Evolutionary conservation across 2,888 invertebrate genomes (phyloP).

Genomic region (Ichneumoninae sp.): DNA sequence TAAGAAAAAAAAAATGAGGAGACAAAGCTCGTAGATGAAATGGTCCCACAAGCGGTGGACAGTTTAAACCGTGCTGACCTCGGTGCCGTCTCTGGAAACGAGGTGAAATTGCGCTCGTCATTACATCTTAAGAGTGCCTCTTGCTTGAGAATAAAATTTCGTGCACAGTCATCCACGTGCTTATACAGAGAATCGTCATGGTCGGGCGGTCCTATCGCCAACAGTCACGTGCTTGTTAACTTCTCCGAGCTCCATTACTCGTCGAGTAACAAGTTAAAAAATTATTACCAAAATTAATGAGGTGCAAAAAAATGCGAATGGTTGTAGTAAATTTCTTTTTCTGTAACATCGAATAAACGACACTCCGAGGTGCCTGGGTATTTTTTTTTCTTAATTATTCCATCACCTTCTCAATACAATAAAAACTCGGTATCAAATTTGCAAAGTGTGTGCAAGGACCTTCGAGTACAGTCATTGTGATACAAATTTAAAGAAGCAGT

Average conservation of each 20-base stretch:
- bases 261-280: not conserved
- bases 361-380: not conserved
- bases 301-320: not conserved
- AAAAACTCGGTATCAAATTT: too few relatives aligned
- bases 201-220: not conserved
- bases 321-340: too few relatives aligned
- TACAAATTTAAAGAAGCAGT: not conserved
- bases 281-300: not conserved
- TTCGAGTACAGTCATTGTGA: too few relatives aligned
- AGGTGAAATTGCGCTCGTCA: conserved; percentile 71
- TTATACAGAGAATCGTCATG: conserved; percentile 10
- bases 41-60: conserved; percentile 9
- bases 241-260: not conserved
- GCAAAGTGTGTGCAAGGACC: too few relatives aligned
- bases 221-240: conserved; percentile 12
- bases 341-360: not conserved
- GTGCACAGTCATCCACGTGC: conserved; percentile 53
- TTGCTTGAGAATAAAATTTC: conserved; percentile 51
- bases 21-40: conserved; percentile 11
- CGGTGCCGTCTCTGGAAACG: conserved; percentile 69
- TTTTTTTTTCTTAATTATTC: too few relatives aligned
- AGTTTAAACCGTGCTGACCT: conserved; percentile 69
- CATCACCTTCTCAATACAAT: too few relatives aligned
- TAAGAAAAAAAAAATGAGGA: not conserved
- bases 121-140: conserved; percentile 46